phyloP scores from a whole-genome alignment of 2,113 vertebrate species.

The Campylorhamphus procurvoides region DNA sequence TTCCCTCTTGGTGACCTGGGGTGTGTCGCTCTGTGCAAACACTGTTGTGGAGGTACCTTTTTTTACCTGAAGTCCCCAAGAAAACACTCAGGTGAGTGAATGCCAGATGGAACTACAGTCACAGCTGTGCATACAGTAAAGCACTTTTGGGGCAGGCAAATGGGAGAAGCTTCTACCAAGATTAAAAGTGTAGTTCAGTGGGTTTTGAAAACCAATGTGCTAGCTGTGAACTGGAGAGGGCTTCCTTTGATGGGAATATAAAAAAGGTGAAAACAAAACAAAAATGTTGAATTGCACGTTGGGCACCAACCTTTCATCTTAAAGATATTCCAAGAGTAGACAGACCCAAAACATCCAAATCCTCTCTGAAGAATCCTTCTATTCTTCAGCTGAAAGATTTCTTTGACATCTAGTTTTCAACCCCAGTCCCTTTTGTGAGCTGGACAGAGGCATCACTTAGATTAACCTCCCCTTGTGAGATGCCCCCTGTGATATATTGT shows the following conservation, averaged over 20 bases:
- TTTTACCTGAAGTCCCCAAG: background rate
- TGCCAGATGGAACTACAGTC: background rate
- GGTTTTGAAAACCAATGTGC: slow-evolving; percentile 6
- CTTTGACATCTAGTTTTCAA: slow-evolving; percentile 33
- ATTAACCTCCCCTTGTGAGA: slow-evolving; percentile 20
- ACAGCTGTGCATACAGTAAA: slow-evolving; percentile 28
- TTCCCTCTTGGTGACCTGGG: background rate
- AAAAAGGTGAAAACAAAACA: slow-evolving; percentile 46
- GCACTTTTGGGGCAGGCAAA: background rate
- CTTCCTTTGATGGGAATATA: slow-evolving; percentile 27
- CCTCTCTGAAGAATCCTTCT: slow-evolving; percentile 14
- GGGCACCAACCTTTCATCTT: slow-evolving; percentile 19
- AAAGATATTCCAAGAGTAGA: background rate
- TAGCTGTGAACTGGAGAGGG: slow-evolving; percentile 2
- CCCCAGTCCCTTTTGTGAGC: background rate
- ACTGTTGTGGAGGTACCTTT: background rate
- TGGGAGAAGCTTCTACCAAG: background rate
- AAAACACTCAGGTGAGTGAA: background rate
- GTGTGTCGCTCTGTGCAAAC: background rate
- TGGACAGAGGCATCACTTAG: slow-evolving; percentile 17
- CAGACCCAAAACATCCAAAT: slow-evolving; percentile 21
- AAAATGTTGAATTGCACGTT: slow-evolving; percentile 33
- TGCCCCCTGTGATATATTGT: background rate
- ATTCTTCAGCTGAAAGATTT: background rate
- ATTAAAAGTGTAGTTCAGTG: background rate